These are phyloP conservation scores for Nannoperca australis DNA, from an alignment of 2,797 vertebrate genomes.

Conservation along the genomic window DNA sequence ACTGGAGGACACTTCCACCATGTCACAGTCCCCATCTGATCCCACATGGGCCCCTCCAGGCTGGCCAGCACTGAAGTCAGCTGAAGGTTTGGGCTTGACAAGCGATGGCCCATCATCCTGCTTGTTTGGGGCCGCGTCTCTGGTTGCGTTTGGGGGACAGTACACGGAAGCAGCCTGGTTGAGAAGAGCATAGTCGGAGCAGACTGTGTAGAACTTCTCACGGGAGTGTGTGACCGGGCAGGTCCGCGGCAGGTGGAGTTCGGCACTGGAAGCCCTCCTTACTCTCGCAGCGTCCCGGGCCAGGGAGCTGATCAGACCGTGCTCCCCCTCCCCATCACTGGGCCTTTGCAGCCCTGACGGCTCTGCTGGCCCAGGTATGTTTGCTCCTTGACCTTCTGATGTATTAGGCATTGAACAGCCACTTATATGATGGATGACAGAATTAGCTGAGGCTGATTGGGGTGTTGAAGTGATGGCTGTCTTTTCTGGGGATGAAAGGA, in stretches of 20 bases:
- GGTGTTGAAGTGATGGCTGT: conserved; percentile 16
- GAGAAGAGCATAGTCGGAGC: conserved; percentile 97
- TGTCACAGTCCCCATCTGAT: conserved; percentile 86
- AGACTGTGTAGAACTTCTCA: conserved; percentile 99
- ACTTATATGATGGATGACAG: conserved; percentile 53
- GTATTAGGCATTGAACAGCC: conserved; percentile 93
- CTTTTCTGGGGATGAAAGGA: conserved; percentile 35
- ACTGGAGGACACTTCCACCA: conserved; percentile 85
- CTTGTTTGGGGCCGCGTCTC: conserved; percentile 77
- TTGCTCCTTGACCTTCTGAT: conserved; percentile 89
- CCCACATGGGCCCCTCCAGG: conserved; percentile 80
- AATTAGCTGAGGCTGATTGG: conserved; percentile 20
- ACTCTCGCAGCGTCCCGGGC: conserved; percentile 79
- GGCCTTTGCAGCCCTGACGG: conserved; percentile 80
- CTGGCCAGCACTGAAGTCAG: conserved; percentile 79
- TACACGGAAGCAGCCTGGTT: conserved; percentile 93
- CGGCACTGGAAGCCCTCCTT: conserved; percentile 87
- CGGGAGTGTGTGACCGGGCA: conserved; percentile 96
- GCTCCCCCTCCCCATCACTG: conserved; percentile 65
- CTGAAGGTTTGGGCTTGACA: conserved; percentile 78
- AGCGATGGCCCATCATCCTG: conserved; percentile 78
- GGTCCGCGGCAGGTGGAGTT: conserved; percentile 93
- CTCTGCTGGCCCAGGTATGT: conserved; percentile 84
- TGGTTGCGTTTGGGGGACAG: conserved; percentile 84
- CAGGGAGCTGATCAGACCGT: conserved; percentile 80